These are phyloP conservation scores for Microcebus jonahi DNA, from an alignment of 2,113 vertebrate species.

Conservation along the genomic window DNA sequence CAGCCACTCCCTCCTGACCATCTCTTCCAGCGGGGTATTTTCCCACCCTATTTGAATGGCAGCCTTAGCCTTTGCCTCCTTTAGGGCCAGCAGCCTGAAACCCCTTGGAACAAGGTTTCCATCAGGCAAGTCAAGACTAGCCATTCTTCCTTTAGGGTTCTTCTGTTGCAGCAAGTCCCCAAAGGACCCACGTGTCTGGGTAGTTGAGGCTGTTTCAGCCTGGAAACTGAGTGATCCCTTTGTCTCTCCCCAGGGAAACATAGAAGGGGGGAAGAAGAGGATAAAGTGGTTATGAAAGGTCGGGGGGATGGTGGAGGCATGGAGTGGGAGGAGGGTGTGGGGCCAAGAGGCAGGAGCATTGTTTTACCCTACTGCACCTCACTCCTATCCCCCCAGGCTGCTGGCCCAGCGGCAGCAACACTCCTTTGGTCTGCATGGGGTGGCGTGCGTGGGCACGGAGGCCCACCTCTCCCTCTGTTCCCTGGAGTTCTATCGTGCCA, in stretches of 20 bases:
- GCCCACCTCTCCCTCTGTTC: slow-evolving; percentile 94
- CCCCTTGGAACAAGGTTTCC: background rate
- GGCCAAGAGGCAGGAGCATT: background rate
- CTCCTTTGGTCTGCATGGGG: slow-evolving; percentile 90
- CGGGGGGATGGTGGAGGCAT: background rate
- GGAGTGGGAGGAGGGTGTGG: background rate
- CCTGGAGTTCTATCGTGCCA: slow-evolving; percentile 91
- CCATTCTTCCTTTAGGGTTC: background rate
- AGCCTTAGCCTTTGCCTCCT: background rate
- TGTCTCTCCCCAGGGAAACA: background rate
- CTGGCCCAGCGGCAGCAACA: slow-evolving; percentile 91
- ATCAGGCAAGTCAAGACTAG: background rate
- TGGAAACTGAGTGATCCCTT: background rate
- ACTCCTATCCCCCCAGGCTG: slow-evolving; percentile 82
- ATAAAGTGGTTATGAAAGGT: background rate
- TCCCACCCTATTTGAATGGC: background rate
- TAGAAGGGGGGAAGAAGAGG: background rate
- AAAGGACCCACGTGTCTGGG: background rate
- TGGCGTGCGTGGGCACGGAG: slow-evolving; percentile 92
- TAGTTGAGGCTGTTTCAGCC: background rate
- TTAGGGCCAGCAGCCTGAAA: background rate
- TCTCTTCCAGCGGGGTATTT: background rate
- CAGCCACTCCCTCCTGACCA: background rate
- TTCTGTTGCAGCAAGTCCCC: background rate
- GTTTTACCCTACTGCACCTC: background rate